Percentiles rank a stretch among this genome's conserved stretches.
Conservation (phyloP, 2,888 invertebrate species). For the Eremobia ochroleuca region DNA sequence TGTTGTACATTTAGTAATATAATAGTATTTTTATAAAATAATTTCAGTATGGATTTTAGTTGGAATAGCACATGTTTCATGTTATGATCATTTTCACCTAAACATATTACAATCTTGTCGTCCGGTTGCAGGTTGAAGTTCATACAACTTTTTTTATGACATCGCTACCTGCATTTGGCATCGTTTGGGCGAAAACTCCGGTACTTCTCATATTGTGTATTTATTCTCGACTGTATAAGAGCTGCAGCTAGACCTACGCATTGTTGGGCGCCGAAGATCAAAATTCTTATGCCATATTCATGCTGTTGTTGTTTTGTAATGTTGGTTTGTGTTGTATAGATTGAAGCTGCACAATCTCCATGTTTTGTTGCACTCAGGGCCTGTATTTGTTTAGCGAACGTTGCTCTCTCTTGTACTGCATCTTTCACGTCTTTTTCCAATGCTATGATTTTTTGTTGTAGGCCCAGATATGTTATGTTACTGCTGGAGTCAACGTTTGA, state of each 20-base stretch:
- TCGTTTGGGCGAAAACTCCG: not conserved
- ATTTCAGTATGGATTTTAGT: too few relatives aligned
- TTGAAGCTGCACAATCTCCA: not conserved
- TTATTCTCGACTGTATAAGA: not conserved
- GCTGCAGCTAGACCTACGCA: constrained; percentile 12
- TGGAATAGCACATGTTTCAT: too few relatives aligned
- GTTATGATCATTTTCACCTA: too few relatives aligned
- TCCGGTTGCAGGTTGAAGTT: not conserved
- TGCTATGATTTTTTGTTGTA: not conserved
- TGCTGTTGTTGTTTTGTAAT: not conserved
- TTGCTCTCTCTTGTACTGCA: not conserved
- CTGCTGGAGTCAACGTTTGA: not conserved
- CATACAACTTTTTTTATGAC: not conserved
- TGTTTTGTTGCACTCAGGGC: not conserved
- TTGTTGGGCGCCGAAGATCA: constrained; percentile 9
- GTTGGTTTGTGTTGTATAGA: not conserved
- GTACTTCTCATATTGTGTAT: constrained; percentile 1
- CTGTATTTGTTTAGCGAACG: constrained; percentile 1
- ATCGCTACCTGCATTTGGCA: not conserved
- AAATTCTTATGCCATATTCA: constrained; percentile 4
- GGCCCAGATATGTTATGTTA: not conserved
- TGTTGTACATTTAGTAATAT: too few relatives aligned
- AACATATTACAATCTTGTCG: too few relatives aligned
- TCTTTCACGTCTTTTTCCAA: not conserved
- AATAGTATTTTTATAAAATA: too few relatives aligned